Evolutionary conservation across 2,888 invertebrate species (phyloP).

Genomic region (Teleiodes luculella): DNA sequence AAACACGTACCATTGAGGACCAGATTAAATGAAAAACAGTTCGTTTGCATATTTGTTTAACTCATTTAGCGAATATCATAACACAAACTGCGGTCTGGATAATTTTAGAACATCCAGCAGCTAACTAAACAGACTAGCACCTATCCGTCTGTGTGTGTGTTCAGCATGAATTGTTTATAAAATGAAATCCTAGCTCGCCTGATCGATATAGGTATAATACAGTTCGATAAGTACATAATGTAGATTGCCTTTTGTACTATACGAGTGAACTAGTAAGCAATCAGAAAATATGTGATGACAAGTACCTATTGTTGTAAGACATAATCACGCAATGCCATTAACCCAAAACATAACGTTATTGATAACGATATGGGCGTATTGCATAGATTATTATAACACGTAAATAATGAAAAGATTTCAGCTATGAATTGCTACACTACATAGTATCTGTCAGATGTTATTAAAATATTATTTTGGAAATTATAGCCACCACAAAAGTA

Average conservation of each 20-base stretch:
- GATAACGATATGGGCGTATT: constrained; percentile 25
- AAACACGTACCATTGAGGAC: not conserved
- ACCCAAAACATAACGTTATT: constrained; percentile 13
- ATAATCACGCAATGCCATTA: constrained; percentile 1
- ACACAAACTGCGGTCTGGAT: constrained; percentile 8
- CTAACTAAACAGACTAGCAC: not conserved
- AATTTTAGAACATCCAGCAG: not conserved
- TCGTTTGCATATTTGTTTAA: not conserved
- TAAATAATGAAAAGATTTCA: too few species aligned
- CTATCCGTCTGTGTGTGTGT: not conserved
- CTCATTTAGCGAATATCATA: constrained; percentile 4
- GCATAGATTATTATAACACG: not conserved
- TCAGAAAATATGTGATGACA: not conserved
- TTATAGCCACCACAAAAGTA: not conserved
- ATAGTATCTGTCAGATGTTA: not conserved
- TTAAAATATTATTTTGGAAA: not conserved
- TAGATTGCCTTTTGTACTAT: not conserved
- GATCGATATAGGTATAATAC: not conserved
- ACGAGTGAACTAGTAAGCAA: not conserved
- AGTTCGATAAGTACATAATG: not conserved
- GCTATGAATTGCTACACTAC: too few species aligned
- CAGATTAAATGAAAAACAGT: not conserved
- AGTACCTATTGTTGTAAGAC: not conserved
- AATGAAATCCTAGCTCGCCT: not conserved
- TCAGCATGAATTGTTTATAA: constrained; percentile 3